Base-by-base conservation (phyloP, 2,797 vertebrate species). In the Alauda arvensis region DNA sequence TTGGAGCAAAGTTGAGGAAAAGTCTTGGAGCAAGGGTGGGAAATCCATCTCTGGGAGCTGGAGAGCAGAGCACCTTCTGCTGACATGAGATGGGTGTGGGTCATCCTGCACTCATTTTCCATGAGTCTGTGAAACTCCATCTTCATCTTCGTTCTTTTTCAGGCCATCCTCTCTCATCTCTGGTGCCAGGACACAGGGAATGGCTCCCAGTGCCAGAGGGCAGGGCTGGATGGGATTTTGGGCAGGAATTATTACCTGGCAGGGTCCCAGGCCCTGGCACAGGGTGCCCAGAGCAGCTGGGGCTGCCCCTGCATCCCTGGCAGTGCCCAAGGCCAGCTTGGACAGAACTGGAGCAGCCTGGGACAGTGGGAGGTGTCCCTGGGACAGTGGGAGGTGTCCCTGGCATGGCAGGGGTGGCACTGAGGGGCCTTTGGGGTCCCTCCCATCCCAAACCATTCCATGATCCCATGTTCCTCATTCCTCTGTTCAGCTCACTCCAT, bases 391-490 rank as follows among this genome's bases (percentile, higher is more conserved):
- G 6, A 60, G 29, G 6, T 39, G 62, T 40, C 46, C 40, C 80
- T 59, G 52, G 34, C 43, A n/a, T 26, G 43, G 37, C 31, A 15
- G 43, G 51, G 43, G 14, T 34, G 80, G 26, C 1, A 2, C 3
- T 19, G 19, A 59, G 1, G 2, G 31, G 6, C 16, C 0, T 53
- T 12, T 52, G 0, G 3, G 14, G 17, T 48, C 6, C 10, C 37
- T 60, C 3, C 42, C 68, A 10, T 4, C 42, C 14, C 56, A 60
- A 28, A 2, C 14, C 56, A 53, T 48, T 61, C 48, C 42, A 15
- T 1, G 20, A 18, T 12, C 46, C 68, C 53, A 13, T 18, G 28
- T 37, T 20, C 3, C 59, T 61, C 39, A 31, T 9, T 65, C 62
- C 48, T 49, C 40, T 61, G 5, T 31, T 49, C 63, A 68, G 39